phyloP scores from a whole-genome alignment of 1,140 invertebrate genomes.

The Megalopta genalis region DNA sequence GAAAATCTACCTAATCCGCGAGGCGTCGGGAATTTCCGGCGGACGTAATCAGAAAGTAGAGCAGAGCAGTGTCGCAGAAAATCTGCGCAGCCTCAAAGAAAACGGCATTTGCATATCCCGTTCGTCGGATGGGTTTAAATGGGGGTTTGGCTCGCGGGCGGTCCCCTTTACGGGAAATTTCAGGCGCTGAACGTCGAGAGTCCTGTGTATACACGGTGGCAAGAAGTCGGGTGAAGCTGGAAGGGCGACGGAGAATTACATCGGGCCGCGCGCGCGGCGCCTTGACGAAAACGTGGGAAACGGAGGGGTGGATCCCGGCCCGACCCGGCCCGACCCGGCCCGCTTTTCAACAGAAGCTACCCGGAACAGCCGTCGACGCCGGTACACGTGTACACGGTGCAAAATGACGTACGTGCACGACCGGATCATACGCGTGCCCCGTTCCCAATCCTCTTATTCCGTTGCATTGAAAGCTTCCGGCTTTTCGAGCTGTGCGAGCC shows the following conservation, averaged over 20 bases:
- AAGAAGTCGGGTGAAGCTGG: constrained; percentile 13
- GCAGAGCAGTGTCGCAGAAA: too few relatives aligned
- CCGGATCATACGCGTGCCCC: constrained; percentile 10
- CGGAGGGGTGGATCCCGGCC: not conserved
- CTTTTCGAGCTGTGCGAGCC: not conserved
- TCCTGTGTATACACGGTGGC: not conserved
- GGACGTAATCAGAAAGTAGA: too few relatives aligned
- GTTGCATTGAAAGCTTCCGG: constrained; percentile 7
- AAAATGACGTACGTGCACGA: constrained; percentile 10
- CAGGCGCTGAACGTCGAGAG: not conserved
- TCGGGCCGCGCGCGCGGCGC: too few relatives aligned
- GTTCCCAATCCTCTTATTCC: constrained; percentile 31
- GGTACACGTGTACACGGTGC: constrained; percentile 3
- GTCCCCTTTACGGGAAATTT: not conserved
- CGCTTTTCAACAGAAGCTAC: not conserved
- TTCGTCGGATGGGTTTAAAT: too few relatives aligned
- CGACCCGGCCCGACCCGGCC: too few relatives aligned
- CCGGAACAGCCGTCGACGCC: not conserved
- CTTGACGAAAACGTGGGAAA: constrained; percentile 32
- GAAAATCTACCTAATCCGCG: too few relatives aligned
- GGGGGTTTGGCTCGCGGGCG: not conserved
- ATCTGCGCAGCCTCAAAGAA: too few relatives aligned
- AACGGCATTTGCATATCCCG: too few relatives aligned
- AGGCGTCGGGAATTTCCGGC: too few relatives aligned
- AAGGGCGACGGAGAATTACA: constrained; percentile 15